Evolutionary conservation across 2,113 vertebrate species (phyloP), one percentile per base, ranked within the genome.

Genomic region (Plestiodon gilberti): DNA sequence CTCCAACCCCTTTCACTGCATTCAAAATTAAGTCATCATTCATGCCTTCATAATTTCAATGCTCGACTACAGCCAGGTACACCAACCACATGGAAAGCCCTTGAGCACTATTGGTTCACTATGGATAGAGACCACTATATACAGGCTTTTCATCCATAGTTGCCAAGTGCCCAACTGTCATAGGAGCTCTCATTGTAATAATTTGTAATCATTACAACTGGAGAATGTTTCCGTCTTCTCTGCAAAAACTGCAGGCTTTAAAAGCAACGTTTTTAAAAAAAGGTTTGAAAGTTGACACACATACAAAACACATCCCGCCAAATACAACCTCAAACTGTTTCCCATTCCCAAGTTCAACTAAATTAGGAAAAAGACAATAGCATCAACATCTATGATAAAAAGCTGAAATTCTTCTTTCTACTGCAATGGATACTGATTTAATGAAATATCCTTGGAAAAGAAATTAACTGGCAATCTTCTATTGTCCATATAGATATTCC

Each of bases 251-350:
- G 55, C 75, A 77, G 9, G 15, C 15, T 69, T 67, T 69, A n/a
- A 14, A 67, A n/a, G 65, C 14, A 13, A 30, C 3, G 3, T 77
- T 57, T 55, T 77, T n/a, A 20, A 40, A 57, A 30, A 43, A 20
- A 4, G 22, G 7, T 22, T 40, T 55, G 18, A 33, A 59, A 33
- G 76, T 22, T 78, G 76, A 59, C 35, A 28, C 35, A 80, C 23
- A 64, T 30, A 78, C 33, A 23, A 4, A 81, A 48, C 43, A 48
- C 43, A 48, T 48, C 8, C 43, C 8, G 43, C 8, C 62, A 65
- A 28, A 52, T 67, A 48, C 4, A n/a, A 67, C n/a, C 38, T 33
- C n/a, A 38, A 1, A 28, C 43, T 35, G 38, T 0, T 0, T 2
- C 33, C 8, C 62, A 84, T 78, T 43, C 11, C 23, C 18, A 25